These are phyloP conservation scores for Cryptotermes secundus DNA, from an alignment of 1,140 invertebrate species.

Conservation along the genomic window DNA sequence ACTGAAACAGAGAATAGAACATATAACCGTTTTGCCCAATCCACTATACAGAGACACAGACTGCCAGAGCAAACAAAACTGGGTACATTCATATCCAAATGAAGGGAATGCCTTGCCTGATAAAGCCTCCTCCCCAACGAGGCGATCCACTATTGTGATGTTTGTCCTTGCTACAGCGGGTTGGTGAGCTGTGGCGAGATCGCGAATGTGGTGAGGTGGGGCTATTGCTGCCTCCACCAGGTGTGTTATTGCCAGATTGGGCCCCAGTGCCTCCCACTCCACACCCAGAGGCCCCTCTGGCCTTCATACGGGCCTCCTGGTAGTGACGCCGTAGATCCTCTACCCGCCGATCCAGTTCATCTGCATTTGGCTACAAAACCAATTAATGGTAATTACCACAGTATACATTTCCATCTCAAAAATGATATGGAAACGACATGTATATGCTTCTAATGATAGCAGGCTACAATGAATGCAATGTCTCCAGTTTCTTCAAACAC, in stretches of 20 bases:
- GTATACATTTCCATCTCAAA: too few species aligned
- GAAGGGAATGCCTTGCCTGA: slow-evolving; percentile 44
- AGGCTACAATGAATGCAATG: too few species aligned
- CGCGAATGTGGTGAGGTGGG: slow-evolving; percentile 20
- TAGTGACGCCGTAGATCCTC: slow-evolving; percentile 73
- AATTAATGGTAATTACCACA: too few species aligned
- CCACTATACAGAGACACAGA: too few species aligned
- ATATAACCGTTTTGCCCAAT: background rate
- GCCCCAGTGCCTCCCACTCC: slow-evolving; percentile 58
- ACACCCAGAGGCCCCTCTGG: slow-evolving; percentile 49
- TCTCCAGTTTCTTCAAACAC: too few species aligned
- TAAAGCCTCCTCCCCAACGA: slow-evolving; percentile 62
- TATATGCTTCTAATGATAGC: too few species aligned
- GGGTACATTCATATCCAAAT: background rate
- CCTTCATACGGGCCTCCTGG: slow-evolving; percentile 71
- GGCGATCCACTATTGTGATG: slow-evolving; percentile 15
- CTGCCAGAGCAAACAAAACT: too few species aligned
- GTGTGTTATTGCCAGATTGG: slow-evolving; percentile 50
- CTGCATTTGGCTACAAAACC: slow-evolving; percentile 58
- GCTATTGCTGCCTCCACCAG: slow-evolving; percentile 57
- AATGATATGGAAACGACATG: too few species aligned
- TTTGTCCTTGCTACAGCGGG: slow-evolving; percentile 6
- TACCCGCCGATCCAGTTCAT: slow-evolving; percentile 72
- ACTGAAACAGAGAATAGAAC: slow-evolving; percentile 36
- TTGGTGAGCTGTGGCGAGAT: slow-evolving; percentile 3